These are phyloP conservation scores for Proteles cristata DNA, from an alignment of 2,113 vertebrate species.

Conservation along the genomic window DNA sequence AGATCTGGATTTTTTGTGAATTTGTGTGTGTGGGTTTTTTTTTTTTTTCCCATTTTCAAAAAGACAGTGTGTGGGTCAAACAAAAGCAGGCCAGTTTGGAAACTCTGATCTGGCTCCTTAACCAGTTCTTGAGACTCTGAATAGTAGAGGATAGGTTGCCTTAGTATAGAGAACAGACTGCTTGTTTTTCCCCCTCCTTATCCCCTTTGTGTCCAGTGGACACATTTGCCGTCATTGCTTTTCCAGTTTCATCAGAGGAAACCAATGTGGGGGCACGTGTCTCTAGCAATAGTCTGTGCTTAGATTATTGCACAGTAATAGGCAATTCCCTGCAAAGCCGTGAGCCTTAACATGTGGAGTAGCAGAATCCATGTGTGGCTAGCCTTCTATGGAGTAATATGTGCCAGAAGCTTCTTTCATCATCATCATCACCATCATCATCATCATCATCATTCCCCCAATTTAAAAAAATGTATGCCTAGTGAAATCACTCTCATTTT, in stretches of 20 bases:
- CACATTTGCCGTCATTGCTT: background rate
- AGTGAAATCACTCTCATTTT: background rate
- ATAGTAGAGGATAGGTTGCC: background rate
- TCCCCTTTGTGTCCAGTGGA: background rate
- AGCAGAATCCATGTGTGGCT: background rate
- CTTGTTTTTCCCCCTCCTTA: background rate
- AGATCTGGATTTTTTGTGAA: background rate
- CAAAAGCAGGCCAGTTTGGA: background rate
- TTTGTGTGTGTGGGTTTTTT: background rate
- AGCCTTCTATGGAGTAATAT: background rate
- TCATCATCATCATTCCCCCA: background rate
- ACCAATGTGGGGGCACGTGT: background rate
- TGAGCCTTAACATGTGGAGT: background rate
- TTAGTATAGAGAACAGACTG: background rate
- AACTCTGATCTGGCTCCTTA: background rate
- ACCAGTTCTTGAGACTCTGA: background rate
- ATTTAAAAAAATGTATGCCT: background rate
- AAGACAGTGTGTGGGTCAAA: background rate
- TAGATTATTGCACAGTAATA: background rate
- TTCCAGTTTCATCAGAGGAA: background rate
- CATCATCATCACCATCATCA: background rate
- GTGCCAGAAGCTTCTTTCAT: background rate
- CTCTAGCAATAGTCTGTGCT: background rate
- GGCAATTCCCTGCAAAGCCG: background rate
- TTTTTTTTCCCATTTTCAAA: background rate